Percentiles rank a stretch among this genome's conserved stretches.
These are phyloP conservation scores for Schizopygopsis pylzovi DNA, from an alignment of 2,797 vertebrate species.

Conservation along the genomic window DNA sequence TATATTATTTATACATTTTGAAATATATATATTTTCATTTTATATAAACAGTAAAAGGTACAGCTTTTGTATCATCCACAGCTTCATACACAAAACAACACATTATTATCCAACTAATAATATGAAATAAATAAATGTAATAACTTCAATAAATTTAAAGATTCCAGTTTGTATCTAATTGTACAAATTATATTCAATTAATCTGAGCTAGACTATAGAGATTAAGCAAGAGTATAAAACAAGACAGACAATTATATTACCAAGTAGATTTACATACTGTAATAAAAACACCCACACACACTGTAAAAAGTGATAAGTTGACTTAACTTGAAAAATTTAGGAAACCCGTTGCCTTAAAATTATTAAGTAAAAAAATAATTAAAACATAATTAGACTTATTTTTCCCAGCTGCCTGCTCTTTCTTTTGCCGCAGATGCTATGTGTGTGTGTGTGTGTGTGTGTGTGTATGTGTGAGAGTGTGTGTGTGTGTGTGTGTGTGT, in stretches of 20 bases:
- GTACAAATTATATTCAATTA: slow-evolving; percentile 77
- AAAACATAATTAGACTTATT: not conserved
- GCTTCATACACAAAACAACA: slow-evolving; percentile 65
- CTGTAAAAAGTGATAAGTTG: too few species aligned
- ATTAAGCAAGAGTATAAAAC: not conserved
- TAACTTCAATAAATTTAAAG: slow-evolving; percentile 72
- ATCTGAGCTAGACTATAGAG: slow-evolving; percentile 45
- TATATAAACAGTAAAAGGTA: not conserved
- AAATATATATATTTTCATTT: not conserved
- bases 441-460: too few species aligned
- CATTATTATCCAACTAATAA: slow-evolving; percentile 74
- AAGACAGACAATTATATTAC: not conserved
- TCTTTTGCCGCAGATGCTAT: slow-evolving; percentile 13
- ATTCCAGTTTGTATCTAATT: slow-evolving; percentile 75
- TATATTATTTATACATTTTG: not conserved
- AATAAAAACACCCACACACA: slow-evolving; percentile 10
- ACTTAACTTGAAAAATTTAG: too few species aligned
- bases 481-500: slow-evolving; percentile 1
- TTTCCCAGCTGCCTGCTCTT: slow-evolving; percentile 1
- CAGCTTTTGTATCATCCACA: not conserved
- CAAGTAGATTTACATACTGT: not conserved
- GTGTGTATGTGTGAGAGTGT: not conserved
- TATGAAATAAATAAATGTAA: slow-evolving; percentile 66
- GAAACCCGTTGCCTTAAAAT: too few species aligned
- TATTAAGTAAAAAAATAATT: too few species aligned